Evolutionary conservation across 2,797 vertebrate species (phyloP).

Genomic region (Centropyge bicolor): DNA sequence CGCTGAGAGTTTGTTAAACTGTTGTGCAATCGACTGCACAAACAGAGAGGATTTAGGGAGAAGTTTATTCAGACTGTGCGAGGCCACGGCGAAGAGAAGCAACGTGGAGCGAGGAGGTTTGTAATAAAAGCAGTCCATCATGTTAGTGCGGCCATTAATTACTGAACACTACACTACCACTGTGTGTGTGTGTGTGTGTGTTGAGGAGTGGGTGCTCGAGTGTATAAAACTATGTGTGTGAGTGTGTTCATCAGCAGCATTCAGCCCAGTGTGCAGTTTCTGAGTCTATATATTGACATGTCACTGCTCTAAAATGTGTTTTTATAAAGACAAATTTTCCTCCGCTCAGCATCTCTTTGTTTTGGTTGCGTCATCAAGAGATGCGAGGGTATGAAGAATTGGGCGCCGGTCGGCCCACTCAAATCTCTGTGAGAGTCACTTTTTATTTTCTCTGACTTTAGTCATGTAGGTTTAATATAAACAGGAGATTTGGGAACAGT

Average conservation of each 20-base stretch:
- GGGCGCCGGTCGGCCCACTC: conserved; percentile 20
- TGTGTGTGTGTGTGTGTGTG: neutral
- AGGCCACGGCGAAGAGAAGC: neutral
- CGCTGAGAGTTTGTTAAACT: neutral
- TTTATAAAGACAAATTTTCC: conserved; percentile 40
- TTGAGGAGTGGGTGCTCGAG: neutral
- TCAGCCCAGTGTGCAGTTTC: conserved; percentile 7
- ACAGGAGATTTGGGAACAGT: neutral
- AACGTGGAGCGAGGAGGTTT: neutral
- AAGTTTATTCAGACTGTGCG: neutral
- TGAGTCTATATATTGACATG: conserved; percentile 14
- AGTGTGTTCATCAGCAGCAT: conserved; percentile 6
- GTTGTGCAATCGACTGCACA: neutral
- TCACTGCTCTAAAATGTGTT: conserved; percentile 39
- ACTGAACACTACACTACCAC: neutral
- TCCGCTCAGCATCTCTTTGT: conserved; percentile 5
- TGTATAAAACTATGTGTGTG: neutral
- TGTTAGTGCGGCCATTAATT: neutral
- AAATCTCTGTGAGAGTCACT: conserved; percentile 24
- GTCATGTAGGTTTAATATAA: conserved; percentile 12
- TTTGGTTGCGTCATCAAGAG: conserved; percentile 32
- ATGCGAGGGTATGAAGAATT: conserved; percentile 40
- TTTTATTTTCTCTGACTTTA: conserved; percentile 40
- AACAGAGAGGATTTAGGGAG: neutral
- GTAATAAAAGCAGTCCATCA: neutral